Evolutionary conservation across 1,140 invertebrate genomes (phyloP).

Genomic region (Drosophila ironensis): DNA sequence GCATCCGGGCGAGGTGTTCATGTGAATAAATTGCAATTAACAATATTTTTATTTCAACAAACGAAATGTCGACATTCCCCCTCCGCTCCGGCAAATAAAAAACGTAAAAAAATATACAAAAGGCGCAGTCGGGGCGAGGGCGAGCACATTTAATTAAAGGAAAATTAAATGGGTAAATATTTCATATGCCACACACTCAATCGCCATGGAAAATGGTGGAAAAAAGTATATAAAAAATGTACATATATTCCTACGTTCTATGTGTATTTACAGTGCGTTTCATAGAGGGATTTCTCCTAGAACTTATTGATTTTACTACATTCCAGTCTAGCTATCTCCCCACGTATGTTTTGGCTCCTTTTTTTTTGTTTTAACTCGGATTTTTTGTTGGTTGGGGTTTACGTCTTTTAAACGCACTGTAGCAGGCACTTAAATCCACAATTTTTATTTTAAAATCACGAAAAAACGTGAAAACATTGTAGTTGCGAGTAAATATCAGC

Average conservation of each 20-base stretch:
- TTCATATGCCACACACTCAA: slow-evolving; percentile 46
- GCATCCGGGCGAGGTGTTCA: slow-evolving; percentile 62
- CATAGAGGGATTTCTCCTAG: not conserved
- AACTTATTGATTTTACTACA: not conserved
- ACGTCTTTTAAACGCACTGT: not conserved
- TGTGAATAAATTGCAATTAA: slow-evolving; percentile 81
- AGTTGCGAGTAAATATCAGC: slow-evolving; percentile 58
- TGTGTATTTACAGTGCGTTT: not conserved
- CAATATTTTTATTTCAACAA: slow-evolving; percentile 81
- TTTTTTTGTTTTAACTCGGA: no score
- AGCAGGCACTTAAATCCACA: slow-evolving; percentile 48
- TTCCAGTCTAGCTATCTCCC: not conserved
- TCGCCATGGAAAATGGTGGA: slow-evolving; percentile 1
- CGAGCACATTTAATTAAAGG: slow-evolving; percentile 74
- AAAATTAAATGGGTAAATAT: slow-evolving; percentile 80
- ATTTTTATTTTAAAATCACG: slow-evolving; percentile 51
- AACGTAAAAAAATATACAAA: no score
- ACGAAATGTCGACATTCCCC: slow-evolving; percentile 48
- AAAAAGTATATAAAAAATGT: slow-evolving; percentile 28
- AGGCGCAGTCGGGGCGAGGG: slow-evolving; percentile 13
- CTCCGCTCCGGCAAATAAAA: slow-evolving; percentile 11
- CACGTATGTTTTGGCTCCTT: not conserved
- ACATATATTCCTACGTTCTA: not conserved
- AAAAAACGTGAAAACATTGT: no score
- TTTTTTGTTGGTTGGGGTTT: not conserved